These are phyloP conservation scores for Coelinius sp. DNA, from an alignment of 2,888 invertebrate species.

Conservation along the genomic window DNA sequence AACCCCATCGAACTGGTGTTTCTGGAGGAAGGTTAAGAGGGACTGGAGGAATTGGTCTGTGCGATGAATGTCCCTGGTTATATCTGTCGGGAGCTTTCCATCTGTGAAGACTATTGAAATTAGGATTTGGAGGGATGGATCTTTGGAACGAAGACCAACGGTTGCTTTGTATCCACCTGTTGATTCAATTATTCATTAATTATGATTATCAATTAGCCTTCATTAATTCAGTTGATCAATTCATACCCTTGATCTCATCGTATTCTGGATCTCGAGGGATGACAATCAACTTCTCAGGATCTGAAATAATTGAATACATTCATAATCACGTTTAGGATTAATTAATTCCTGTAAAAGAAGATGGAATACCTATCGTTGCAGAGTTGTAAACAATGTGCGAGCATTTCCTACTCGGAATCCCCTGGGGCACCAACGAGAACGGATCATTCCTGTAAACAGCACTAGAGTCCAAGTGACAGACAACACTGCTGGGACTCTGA, in stretches of 20 bases:
- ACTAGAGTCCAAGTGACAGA: slow-evolving; percentile 81
- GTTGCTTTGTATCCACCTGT: slow-evolving; percentile 82
- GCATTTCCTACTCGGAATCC: slow-evolving; percentile 78
- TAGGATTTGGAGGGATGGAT: slow-evolving; percentile 79
- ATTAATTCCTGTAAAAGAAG: neutral
- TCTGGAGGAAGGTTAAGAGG: slow-evolving; percentile 76
- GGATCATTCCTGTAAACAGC: slow-evolving; percentile 80
- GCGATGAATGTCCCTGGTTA: slow-evolving; percentile 74
- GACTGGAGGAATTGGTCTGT: slow-evolving; percentile 76
- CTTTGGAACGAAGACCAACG: slow-evolving; percentile 77
- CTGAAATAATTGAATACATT: slow-evolving; percentile 56
- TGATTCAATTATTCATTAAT: slow-evolving; percentile 32
- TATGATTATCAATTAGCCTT: neutral
- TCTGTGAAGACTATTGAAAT: slow-evolving; percentile 75
- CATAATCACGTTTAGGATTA: neutral
- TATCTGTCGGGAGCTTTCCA: slow-evolving; percentile 77
- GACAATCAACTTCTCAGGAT: slow-evolving; percentile 77
- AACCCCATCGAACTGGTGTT: slow-evolving; percentile 84
- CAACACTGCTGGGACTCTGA: slow-evolving; percentile 66
- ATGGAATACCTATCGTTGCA: slow-evolving; percentile 73
- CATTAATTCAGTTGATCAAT: neutral
- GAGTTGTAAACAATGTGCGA: slow-evolving; percentile 84
- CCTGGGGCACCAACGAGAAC: slow-evolving; percentile 76
- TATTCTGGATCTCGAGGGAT: slow-evolving; percentile 79
- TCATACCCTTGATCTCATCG: slow-evolving; percentile 79